Evolutionary conservation across 1,140 invertebrate species (phyloP), one percentile per base, ranked within the genome.

Genomic region (Aricia agestis): DNA sequence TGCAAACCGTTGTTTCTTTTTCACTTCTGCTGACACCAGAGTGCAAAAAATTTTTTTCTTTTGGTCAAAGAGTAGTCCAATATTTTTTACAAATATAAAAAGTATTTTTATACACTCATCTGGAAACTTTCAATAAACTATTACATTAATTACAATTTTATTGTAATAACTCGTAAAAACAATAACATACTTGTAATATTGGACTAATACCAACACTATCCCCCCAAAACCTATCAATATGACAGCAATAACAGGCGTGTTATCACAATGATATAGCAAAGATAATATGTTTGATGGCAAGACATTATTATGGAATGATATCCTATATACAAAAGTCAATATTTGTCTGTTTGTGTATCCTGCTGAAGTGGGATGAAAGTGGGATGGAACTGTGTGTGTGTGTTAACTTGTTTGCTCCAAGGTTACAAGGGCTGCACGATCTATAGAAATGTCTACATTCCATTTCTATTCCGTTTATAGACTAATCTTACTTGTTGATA

Each of bases 241-340:
- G 41, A 42, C 6, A 52, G 13, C 13, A 52, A 52, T 52, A 52
- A 52, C 45, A 52, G 25, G 25, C 25, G 25, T 52, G 45, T 52
- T 52, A 52, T 52, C 1, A 15, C 45, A 52, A 52, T 52, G 45
- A 52, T 52, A 52, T 52, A 52, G 45, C 45, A 52, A 52, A 52
- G 45, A 52, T 52, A 52, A 52, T 13, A 52, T 52, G 45, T 13
- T 52, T 52, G 45, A 52, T 52, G 45, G 45, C 45, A 13, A 52
- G 45, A 52, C 45, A 13, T 52, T 52, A 52, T 52, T 52, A 52
- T 15, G 45, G 45, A 52, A 52, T 52, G 45, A 52, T 52, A 52
- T 52, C 45, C 11, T 52, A 52, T 52, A 52, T 52, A 52, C 45
- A 52, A 52, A 52, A 52, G 45, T 52, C 45, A 52, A 52, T 52